Conservation (phyloP, 1,140 invertebrate species). For the Plutomurus gul region DNA sequence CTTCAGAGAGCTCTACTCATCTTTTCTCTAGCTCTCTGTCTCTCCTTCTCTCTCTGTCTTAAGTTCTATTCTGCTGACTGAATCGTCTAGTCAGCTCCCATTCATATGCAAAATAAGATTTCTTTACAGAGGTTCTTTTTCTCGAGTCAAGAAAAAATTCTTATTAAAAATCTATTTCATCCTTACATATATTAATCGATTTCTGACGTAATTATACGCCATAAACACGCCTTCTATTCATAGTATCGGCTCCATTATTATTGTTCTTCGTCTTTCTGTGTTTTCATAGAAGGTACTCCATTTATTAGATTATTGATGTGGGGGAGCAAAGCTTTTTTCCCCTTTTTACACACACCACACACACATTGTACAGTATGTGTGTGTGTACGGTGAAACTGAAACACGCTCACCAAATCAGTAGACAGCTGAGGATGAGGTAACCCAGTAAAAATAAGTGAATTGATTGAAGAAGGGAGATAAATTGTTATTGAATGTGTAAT, state of each 20-base stretch:
- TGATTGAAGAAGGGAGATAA: background rate
- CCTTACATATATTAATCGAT: slow-evolving; percentile 51
- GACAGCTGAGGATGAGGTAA: background rate
- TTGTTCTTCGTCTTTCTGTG: background rate
- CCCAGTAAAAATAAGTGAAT: background rate
- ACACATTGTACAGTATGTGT: no score
- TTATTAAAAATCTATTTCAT: slow-evolving; percentile 47
- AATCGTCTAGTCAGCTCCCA: slow-evolving; percentile 45
- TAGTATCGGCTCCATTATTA: slow-evolving; percentile 39
- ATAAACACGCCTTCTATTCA: slow-evolving; percentile 52
- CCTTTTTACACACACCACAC: no score
- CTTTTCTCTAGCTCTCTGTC: background rate
- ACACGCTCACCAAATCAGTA: background rate
- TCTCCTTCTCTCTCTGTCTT: background rate
- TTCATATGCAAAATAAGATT: slow-evolving; percentile 52
- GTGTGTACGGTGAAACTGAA: background rate
- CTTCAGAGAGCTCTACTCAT: background rate
- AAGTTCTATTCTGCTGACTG: slow-evolving; percentile 18
- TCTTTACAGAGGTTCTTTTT: background rate
- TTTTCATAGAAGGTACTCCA: background rate
- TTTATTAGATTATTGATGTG: background rate
- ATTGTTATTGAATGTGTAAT: background rate
- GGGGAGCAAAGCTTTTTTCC: background rate
- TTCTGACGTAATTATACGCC: slow-evolving; percentile 53
- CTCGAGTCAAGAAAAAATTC: slow-evolving; percentile 31